phyloP scores from a whole-genome alignment of 2,113 vertebrate species.

The Ariopsis seemanni region DNA sequence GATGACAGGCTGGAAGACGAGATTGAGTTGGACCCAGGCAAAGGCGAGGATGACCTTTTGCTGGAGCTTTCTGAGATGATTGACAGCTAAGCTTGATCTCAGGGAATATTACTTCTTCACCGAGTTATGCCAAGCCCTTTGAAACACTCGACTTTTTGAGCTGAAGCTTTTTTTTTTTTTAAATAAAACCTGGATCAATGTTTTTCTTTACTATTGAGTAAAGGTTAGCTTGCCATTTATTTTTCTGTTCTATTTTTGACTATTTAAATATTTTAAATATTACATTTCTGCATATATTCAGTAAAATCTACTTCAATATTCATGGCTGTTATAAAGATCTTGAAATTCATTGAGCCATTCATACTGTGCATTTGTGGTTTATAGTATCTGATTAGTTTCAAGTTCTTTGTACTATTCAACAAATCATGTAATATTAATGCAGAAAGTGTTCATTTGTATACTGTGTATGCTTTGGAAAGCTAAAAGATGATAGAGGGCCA shows the following conservation, averaged over 20 bases:
- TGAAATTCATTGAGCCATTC: background rate
- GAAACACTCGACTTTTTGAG: background rate
- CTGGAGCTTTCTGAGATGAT: constrained; percentile 95
- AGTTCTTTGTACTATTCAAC: background rate
- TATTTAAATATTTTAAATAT: constrained; percentile 24
- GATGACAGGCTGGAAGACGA: constrained; percentile 86
- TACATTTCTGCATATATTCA: constrained; percentile 18
- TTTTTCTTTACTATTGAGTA: background rate
- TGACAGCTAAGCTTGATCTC: constrained; percentile 74
- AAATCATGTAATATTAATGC: constrained; percentile 28
- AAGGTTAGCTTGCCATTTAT: constrained; percentile 19
- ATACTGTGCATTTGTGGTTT: constrained; percentile 12
- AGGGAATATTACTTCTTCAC: background rate
- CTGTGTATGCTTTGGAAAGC: constrained; percentile 63
- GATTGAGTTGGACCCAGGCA: constrained; percentile 83
- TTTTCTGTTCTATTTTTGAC: constrained; percentile 16
- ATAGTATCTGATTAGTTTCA: constrained; percentile 6
- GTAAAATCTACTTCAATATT: background rate
- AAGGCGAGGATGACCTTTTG: constrained; percentile 91
- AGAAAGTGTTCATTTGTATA: constrained; percentile 61
- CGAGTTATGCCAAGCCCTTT: background rate
- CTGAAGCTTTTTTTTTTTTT: background rate
- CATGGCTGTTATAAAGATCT: background rate
- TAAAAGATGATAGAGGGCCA: background rate
- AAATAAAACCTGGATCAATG: background rate